phyloP scores from a whole-genome alignment of 2,113 vertebrate species.

The Grallaria varia region DNA sequence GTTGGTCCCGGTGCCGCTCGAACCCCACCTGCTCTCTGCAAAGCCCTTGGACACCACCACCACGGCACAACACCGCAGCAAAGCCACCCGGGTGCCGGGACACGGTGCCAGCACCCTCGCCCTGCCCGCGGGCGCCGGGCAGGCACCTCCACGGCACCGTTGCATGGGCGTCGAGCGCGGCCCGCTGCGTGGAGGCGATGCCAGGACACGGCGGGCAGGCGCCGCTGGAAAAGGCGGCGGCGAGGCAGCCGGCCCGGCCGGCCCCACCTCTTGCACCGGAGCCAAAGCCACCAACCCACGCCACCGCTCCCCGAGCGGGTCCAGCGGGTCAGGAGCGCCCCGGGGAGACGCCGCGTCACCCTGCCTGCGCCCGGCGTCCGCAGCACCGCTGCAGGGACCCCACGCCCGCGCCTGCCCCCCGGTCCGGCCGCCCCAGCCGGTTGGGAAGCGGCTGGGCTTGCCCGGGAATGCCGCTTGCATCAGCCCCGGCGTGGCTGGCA shows the following conservation, averaged over 20 bases:
- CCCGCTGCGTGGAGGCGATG: background rate
- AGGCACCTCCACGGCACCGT: background rate
- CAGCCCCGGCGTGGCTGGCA: slow-evolving; percentile 23
- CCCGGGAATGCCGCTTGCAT: slow-evolving; percentile 37
- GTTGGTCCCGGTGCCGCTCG: fast-evolving
- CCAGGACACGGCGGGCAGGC: background rate
- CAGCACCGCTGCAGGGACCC: slow-evolving; percentile 52
- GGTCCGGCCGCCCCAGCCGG: slow-evolving; percentile 16
- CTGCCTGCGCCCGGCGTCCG: background rate
- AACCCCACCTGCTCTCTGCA: fast-evolving
- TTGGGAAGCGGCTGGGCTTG: slow-evolving; percentile 17
- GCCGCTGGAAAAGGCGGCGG: slow-evolving; percentile 14
- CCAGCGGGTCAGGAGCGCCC: background rate
- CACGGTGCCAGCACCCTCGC: background rate
- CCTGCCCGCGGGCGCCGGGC: background rate
- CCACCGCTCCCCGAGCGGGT: slow-evolving; percentile 40
- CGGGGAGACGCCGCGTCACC: background rate
- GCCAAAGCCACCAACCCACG: slow-evolving; percentile 22
- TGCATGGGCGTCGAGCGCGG: background rate
- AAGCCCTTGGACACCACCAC: fast-evolving
- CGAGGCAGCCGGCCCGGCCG: background rate
- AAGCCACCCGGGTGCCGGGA: background rate
- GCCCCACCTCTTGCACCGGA: background rate
- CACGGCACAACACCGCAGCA: fast-evolving
- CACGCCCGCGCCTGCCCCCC: background rate